Evolutionary conservation across 2,888 invertebrate genomes (phyloP).

Genomic region (Oligia strigilis): DNA sequence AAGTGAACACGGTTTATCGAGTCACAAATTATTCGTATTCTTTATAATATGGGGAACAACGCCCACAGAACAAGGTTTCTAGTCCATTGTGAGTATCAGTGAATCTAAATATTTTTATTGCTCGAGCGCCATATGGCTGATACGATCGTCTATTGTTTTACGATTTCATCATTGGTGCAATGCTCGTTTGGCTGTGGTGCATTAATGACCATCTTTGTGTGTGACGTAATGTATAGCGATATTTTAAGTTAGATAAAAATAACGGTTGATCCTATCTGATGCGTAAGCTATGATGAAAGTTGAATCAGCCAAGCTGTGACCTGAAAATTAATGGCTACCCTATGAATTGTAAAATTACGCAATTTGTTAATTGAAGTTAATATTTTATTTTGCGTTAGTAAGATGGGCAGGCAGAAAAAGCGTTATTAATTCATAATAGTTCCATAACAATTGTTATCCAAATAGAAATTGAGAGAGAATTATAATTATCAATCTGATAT

Average conservation of each 20-base stretch:
- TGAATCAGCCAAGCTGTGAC: background rate
- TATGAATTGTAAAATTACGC: background rate
- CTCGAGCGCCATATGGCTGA: slow-evolving; percentile 47
- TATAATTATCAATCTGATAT: background rate
- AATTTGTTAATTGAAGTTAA: background rate
- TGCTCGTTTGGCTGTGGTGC: slow-evolving; percentile 29
- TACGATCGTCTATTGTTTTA: slow-evolving; percentile 61
- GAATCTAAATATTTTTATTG: slow-evolving; percentile 61
- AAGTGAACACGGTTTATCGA: no score
- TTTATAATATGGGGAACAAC: background rate
- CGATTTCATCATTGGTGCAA: slow-evolving; percentile 47
- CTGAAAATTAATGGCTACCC: background rate
- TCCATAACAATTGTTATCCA: background rate
- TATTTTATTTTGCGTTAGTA: background rate
- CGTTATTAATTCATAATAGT: no score
- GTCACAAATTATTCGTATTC: slow-evolving; percentile 16
- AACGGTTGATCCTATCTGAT: background rate
- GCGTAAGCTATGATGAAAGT: background rate
- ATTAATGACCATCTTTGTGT: slow-evolving; percentile 50
- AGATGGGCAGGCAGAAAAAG: background rate
- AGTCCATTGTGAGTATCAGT: slow-evolving; percentile 47
- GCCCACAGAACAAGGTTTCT: slow-evolving; percentile 41
- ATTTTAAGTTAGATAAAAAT: slow-evolving; percentile 23
- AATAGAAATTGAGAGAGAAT: background rate
- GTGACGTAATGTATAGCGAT: slow-evolving; percentile 26